Conservation (phyloP, 2,888 invertebrate genomes). For the Mythimna lalbum region DNA sequence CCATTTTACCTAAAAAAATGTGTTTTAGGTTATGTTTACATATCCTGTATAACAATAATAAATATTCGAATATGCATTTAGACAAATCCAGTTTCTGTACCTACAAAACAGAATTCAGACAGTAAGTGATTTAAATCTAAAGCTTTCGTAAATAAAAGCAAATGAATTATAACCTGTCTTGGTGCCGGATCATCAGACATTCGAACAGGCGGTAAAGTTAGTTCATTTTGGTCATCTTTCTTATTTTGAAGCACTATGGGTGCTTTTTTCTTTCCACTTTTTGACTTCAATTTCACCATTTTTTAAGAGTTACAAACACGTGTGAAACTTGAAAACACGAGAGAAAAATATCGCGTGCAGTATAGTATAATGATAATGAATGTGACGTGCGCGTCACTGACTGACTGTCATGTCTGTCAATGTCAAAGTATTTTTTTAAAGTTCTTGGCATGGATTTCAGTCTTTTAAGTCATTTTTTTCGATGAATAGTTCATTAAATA, state of each 20-base stretch:
- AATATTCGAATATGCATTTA: background rate
- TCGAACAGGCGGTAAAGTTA: constrained; percentile 90
- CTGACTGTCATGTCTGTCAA: too few species aligned
- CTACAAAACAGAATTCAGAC: background rate
- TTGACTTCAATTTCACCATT: constrained; percentile 84
- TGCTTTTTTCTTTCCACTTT: constrained; percentile 81
- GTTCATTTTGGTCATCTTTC: constrained; percentile 77
- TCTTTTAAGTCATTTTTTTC: too few species aligned
- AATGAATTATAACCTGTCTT: constrained; percentile 91
- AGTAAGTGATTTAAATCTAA: background rate
- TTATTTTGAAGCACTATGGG: constrained; percentile 79
- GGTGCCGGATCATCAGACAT: constrained; percentile 93
- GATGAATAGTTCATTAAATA: too few species aligned
- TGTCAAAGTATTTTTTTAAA: too few species aligned
- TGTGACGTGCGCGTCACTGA: too few species aligned
- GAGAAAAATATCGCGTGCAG: too few species aligned
- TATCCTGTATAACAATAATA: background rate
- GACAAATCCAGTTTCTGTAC: background rate
- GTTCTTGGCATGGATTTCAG: too few species aligned
- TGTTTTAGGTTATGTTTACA: constrained; percentile 21
- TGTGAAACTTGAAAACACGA: constrained; percentile 43
- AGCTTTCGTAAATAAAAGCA: background rate
- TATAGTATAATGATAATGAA: too few species aligned
- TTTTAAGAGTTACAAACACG: constrained; percentile 54
- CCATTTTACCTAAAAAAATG: constrained; percentile 94